Conservation (phyloP, 2,113 vertebrate species). For the Cyprinodon variegatus region DNA sequence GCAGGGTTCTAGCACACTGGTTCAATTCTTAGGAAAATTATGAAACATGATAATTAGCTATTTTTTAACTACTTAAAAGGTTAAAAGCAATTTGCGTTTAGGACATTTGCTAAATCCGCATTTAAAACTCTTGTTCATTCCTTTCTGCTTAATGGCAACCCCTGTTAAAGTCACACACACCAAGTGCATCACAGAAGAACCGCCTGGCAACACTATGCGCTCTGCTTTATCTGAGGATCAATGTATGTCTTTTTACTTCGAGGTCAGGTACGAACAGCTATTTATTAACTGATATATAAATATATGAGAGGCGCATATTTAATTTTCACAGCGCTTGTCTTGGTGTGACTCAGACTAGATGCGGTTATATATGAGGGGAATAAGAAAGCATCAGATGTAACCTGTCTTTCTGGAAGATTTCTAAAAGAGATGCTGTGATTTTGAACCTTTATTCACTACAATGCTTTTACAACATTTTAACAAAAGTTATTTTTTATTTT, state of each 20-base stretch:
- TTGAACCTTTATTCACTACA: slow-evolving; percentile 5
- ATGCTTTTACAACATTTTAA: neutral
- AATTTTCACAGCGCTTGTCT: slow-evolving; percentile 3
- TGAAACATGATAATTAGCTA: neutral
- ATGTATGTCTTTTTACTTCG: neutral
- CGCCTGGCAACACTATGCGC: slow-evolving; percentile 67
- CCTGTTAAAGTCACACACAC: slow-evolving; percentile 63
- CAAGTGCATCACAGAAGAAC: slow-evolving; percentile 66
- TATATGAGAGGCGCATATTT: neutral
- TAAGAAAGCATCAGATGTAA: slow-evolving; percentile 32
- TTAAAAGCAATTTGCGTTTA: fast-evolving
- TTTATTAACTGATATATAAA: neutral
- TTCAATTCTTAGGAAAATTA: neutral
- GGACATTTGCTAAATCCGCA: neutral
- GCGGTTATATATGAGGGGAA: slow-evolving; percentile 40
- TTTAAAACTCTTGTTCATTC: slow-evolving; percentile 26
- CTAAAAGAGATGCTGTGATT: slow-evolving; percentile 9
- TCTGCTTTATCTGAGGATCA: slow-evolving; percentile 27
- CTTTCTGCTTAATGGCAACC: slow-evolving; percentile 66
- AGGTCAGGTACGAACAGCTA: slow-evolving; percentile 44
- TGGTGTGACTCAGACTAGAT: slow-evolving; percentile 48
- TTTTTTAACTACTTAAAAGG: fast-evolving
- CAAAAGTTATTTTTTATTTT: neutral
- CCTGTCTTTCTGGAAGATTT: slow-evolving; percentile 23
- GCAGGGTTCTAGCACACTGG: neutral